Evolutionary conservation across 2,113 vertebrate species (phyloP).

Genomic region (Oriolus oriolus): DNA sequence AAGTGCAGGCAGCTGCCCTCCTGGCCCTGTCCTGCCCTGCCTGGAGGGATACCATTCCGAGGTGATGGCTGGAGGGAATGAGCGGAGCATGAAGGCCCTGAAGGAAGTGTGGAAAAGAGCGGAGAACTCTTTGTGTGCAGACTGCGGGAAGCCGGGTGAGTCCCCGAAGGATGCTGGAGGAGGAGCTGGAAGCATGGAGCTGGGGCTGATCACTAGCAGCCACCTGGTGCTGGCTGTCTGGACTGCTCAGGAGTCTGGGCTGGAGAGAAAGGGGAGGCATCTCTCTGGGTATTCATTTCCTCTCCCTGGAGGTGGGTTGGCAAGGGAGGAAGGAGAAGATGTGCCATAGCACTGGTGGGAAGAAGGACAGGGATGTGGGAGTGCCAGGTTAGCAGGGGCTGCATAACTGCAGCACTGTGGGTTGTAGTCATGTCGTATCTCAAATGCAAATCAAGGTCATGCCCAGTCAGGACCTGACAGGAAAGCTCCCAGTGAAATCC

Average conservation of each 20-base stretch:
- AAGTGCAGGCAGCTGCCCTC: background rate
- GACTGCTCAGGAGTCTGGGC: background rate
- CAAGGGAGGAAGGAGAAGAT: background rate
- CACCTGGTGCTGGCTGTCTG: background rate
- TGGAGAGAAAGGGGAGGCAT: background rate
- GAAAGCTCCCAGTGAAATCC: conserved; percentile 2
- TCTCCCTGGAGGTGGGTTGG: background rate
- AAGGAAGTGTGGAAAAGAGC: conserved; percentile 58
- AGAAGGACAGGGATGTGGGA: background rate
- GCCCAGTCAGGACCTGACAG: conserved; percentile 46
- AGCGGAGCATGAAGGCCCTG: conserved; percentile 13
- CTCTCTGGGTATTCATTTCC: background rate
- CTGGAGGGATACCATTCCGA: background rate
- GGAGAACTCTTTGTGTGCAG: conserved; percentile 52
- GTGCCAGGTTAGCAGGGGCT: background rate
- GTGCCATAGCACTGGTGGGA: background rate
- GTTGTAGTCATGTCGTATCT: background rate
- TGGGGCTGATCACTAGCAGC: background rate
- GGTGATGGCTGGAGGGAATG: conserved; percentile 1
- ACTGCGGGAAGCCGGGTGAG: conserved; percentile 24
- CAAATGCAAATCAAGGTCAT: conserved; percentile 11
- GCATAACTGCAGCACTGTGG: background rate
- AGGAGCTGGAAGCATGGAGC: background rate
- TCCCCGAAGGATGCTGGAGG: background rate
- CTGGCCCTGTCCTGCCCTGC: background rate